A percentile compares a stretch with the other conserved stretches of the same genome.
Evolutionary conservation across 2,888 invertebrate species (phyloP).

Genomic region (Dryobota labecula): DNA sequence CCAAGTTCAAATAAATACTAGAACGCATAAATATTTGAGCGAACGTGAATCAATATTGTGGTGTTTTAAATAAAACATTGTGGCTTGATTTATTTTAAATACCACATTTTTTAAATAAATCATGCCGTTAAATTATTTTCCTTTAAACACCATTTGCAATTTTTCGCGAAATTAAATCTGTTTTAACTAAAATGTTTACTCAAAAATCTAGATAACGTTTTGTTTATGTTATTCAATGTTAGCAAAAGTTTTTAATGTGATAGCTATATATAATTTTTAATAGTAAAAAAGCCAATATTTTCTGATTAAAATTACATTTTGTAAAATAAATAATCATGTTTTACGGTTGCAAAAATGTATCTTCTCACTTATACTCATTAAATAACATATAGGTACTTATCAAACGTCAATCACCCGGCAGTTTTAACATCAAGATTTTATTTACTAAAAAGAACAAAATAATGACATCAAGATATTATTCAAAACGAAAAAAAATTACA

Average conservation of each 20-base stretch:
- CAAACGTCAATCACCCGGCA: slow-evolving; percentile 33
- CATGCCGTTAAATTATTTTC: neutral
- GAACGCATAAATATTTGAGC: slow-evolving; percentile 35
- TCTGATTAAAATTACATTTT: neutral
- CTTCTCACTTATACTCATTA: neutral
- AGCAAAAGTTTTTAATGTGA: neutral
- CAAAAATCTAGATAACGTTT: slow-evolving; percentile 5
- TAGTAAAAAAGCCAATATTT: neutral
- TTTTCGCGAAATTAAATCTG: slow-evolving; percentile 11
- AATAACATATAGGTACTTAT: neutral
- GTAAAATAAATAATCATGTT: neutral
- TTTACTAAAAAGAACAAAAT: no score
- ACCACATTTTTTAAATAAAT: neutral
- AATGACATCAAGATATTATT: slow-evolving; percentile 5
- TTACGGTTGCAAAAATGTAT: slow-evolving; percentile 16
- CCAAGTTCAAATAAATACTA: slow-evolving; percentile 55
- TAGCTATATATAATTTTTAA: neutral
- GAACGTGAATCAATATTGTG: slow-evolving; percentile 45
- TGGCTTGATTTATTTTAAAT: slow-evolving; percentile 21
- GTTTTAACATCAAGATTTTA: slow-evolving; percentile 14
- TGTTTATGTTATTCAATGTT: slow-evolving; percentile 9
- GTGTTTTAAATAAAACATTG: slow-evolving; percentile 17
- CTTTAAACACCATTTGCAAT: neutral
- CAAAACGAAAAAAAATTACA: slow-evolving; percentile 40
- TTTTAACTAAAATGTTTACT: slow-evolving; percentile 20